phyloP scores from a whole-genome alignment of 2,113 vertebrate genomes.

The Carassius gibelio region DNA sequence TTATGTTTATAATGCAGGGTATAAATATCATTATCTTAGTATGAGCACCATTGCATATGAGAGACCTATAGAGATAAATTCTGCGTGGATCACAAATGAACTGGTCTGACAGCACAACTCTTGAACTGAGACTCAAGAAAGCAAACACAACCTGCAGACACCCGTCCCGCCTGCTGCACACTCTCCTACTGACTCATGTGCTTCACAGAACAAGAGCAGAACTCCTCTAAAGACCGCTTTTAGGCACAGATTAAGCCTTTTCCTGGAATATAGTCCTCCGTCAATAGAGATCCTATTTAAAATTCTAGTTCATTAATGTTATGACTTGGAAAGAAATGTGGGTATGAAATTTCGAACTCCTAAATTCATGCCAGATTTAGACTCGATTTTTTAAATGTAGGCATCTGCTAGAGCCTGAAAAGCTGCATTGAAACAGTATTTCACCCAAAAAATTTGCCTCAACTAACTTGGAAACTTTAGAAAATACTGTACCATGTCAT shows the following conservation, averaged over 20 bases:
- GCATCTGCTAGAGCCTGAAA: too few relatives aligned
- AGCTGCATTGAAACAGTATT: too few relatives aligned
- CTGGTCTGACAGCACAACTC: background rate
- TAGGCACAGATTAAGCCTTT: slow-evolving; percentile 20
- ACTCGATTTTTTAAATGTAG: background rate
- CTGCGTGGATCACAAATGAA: background rate
- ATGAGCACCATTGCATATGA: background rate
- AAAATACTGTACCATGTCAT: too few relatives aligned
- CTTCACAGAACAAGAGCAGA: background rate
- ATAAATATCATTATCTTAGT: background rate
- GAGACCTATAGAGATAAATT: background rate
- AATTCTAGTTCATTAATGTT: background rate
- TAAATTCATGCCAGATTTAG: too few relatives aligned
- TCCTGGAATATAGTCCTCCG: slow-evolving; percentile 21
- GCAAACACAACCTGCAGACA: slow-evolving; percentile 1
- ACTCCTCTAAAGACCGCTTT: background rate
- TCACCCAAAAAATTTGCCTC: too few relatives aligned
- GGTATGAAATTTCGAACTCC: too few relatives aligned
- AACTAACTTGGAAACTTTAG: too few relatives aligned
- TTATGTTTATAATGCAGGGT: too few relatives aligned
- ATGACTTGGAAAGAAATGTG: background rate
- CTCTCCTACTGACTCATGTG: background rate
- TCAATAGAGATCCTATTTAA: slow-evolving; percentile 10
- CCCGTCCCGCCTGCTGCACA: background rate
- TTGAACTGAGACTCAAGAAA: background rate